phyloP scores from a whole-genome alignment of 1,140 invertebrate species.

The Lucilia sericata region DNA sequence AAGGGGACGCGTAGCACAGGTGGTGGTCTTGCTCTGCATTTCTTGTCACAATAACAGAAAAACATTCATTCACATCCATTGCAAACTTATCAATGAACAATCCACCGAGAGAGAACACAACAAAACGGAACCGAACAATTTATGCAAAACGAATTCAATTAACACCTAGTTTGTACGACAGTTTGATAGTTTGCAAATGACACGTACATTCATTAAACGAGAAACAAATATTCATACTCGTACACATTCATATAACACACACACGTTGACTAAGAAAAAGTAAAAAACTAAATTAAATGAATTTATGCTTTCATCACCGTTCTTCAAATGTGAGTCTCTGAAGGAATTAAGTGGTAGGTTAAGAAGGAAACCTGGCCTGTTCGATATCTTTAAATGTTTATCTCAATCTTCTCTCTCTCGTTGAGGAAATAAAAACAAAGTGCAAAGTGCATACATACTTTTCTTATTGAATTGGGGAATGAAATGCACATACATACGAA shows the following conservation, averaged over 20 bases:
- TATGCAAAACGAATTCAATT: conserved; percentile 68
- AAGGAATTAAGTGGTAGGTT: not conserved
- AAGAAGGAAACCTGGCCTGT: not conserved
- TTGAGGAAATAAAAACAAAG: not conserved
- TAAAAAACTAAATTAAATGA: not conserved
- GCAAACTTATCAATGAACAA: conserved; percentile 29
- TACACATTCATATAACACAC: not conserved
- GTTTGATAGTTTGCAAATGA: conserved; percentile 36
- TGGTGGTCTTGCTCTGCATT: conserved; percentile 56
- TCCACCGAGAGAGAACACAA: not conserved
- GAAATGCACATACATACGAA: too few relatives aligned
- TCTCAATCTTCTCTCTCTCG: not conserved
- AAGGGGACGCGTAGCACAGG: conserved; percentile 51
- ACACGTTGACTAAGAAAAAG: not conserved
- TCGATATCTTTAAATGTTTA: not conserved
- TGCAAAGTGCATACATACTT: too few relatives aligned
- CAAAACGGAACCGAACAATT: conserved; percentile 52
- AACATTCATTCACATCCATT: not conserved
- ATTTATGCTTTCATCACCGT: not conserved
- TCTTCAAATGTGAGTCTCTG: not conserved
- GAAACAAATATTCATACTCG: not conserved
- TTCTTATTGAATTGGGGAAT: too few relatives aligned
- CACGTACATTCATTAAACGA: conserved; percentile 39
- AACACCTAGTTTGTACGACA: conserved; percentile 57
- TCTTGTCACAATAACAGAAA: not conserved